Evolutionary conservation across 2,113 vertebrate species (phyloP).

Genomic region (Mus pahari): DNA sequence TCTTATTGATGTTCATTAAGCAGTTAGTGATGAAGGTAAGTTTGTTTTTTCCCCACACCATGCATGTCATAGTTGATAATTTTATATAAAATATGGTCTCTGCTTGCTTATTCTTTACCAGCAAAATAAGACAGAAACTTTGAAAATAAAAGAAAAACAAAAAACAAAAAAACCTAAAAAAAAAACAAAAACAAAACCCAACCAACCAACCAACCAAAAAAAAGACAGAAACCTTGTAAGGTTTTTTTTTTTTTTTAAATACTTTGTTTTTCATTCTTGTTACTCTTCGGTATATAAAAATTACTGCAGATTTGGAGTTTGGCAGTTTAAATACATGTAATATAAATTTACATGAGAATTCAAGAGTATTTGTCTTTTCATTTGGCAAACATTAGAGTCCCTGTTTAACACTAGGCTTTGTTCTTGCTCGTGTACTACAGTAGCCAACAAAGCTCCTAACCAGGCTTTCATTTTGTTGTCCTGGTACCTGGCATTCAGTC

Average conservation of each 20-base stretch:
- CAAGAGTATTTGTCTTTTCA: slow-evolving; percentile 9
- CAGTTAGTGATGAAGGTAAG: slow-evolving; percentile 98
- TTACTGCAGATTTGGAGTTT: neutral
- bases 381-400: slow-evolving; percentile 9
- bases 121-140: neutral
- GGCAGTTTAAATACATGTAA: neutral
- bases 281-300: neutral
- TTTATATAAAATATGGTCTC: slow-evolving; percentile 20
- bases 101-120: slow-evolving; percentile 33
- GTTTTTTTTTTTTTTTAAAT: slow-evolving; percentile 18
- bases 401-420: neutral
- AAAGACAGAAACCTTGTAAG: neutral
- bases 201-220: no score
- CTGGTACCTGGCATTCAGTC: neutral
- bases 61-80: slow-evolving; percentile 13
- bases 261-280: neutral
- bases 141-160: no score
- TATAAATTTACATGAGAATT: neutral
- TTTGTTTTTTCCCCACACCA: slow-evolving; percentile 67
- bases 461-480: neutral
- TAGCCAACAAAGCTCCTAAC: neutral
- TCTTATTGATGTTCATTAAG: slow-evolving; percentile 96
- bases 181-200: no score
- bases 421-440: neutral
- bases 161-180: no score